Evolutionary conservation across 2,888 invertebrate genomes (phyloP), one percentile per base, ranked within the genome.

Genomic region (Microplitis deprimator): DNA sequence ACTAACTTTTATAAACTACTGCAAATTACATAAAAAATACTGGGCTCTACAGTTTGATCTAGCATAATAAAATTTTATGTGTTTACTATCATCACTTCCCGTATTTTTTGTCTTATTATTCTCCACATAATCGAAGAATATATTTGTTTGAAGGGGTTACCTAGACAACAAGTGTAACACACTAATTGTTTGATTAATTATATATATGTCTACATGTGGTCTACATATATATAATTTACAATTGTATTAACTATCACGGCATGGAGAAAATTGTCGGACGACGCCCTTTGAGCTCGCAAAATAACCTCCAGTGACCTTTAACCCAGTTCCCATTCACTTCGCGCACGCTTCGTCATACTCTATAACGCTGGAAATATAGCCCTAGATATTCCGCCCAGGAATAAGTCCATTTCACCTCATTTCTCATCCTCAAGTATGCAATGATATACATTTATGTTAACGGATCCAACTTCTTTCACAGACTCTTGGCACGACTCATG

Each of bases 261-360:
- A 67, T 65, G 50, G 38, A 67, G 67, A 16, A 29, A 20, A 73
- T 59, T 13, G 38, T 67, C 59, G 73, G 67, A 78, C 75, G 71
- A 62, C 73, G 68, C 71, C 61, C 71, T 79, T 62, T 76, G 70
- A 60, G 60, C 20, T 70, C 62, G 59, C 20, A 40, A 50, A 68
- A 74, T 70, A 67, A 76, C 77, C 73, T 73, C 78, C 76, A 70
- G 76, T 73, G 79, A 80, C 77, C 81, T 79, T 80, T 80, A 80
- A 79, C 81, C 79, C 75, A 81, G 74, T 81, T 81, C 68, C 73
- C 72, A 81, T 81, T 81, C 79, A 77, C 77, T 76, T 75, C 79
- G 75, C 76, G 76, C 61, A 68, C 50, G 60, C 68, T 50, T 72
- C 41, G 64, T 73, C 40, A 29, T 20, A n/a, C 13, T 38, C 20